Conservation (phyloP, 2,888 invertebrate genomes). For the Pheosia tremula region DNA sequence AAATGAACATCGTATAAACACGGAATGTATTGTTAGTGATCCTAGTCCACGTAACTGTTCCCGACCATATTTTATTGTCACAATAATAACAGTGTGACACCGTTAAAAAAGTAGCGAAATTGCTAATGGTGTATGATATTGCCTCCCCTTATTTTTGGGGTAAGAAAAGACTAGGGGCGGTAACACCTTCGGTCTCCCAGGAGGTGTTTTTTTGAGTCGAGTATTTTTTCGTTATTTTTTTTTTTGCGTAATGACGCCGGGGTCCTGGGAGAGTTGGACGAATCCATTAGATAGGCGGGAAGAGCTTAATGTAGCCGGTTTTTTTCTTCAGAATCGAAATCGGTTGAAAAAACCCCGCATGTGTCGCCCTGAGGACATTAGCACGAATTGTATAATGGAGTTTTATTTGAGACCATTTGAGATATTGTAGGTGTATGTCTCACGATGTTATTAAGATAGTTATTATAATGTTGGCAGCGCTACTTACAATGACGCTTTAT, state of each 20-base stretch:
- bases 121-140: conserved; percentile 86
- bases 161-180: conserved; percentile 80
- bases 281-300: conserved; percentile 83
- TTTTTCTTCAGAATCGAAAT: conserved; percentile 65
- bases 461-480: background rate
- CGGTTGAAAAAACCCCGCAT: conserved; percentile 65
- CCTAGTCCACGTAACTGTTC: background rate
- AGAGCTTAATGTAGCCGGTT: conserved; percentile 77
- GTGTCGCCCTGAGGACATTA: conserved; percentile 65
- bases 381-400: conserved; percentile 62
- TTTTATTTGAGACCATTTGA: conserved; percentile 39
- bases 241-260: conserved; percentile 79
- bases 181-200: conserved; percentile 80
- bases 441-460: background rate
- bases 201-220: conserved; percentile 73
- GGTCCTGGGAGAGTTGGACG: conserved; percentile 82
- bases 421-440: background rate
- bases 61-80: background rate
- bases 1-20: conserved; percentile 57
- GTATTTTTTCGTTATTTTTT: conserved; percentile 62
- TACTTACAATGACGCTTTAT: background rate
- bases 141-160: conserved; percentile 81
- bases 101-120: conserved; percentile 84
- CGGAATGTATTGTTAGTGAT: conserved; percentile 22
- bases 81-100: conserved; percentile 70